Evolutionary conservation across 1,140 invertebrate genomes (phyloP), one percentile per base, ranked within the genome.

Genomic region (Ladona fulva): DNA sequence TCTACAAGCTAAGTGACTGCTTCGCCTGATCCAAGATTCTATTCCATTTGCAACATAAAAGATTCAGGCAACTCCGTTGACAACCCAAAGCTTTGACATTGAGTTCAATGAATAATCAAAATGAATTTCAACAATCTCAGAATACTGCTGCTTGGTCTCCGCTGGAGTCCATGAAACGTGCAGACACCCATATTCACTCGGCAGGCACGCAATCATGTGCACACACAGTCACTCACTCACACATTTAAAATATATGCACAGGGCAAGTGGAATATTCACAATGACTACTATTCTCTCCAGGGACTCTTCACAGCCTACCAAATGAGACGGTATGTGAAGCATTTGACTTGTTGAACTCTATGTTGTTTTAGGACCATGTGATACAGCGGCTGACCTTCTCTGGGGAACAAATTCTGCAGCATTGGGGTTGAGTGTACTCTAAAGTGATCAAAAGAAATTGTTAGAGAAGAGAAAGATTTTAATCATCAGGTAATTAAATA

Each of bases 321-420:
- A 66, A 66, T 66, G 52, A 66, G 52, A 66, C 52, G 52, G 52
- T 66, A 66, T 66, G 52, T 66, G 52, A 66, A 66, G 52, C n/a
- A 66, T 66, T 66, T 66, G 52, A 66, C 52, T 66, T 12, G 52
- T 22, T 66, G 52, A 16, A 22, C n/a, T 66, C n/a, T 66, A 66
- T 66, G 52, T 66, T 66, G 52, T 66, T 12, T 66, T 66, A 16
- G 52, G n/a, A 22, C 52, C 52, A 66, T 66, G 52, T 22, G n/a
- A 16, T 22, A 66, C n/a, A 19, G 52, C 14, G 52, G 52, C 52
- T 19, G 52, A 66, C n/a, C 52, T 66, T 22, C 52, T 66, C n/a
- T 66, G 52, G 14, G 52, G 52, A 16, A 66, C 52, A 66, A 66
- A 66, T 66, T 66, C 52, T 66, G 52, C 52, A 22, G 52, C 52